Base-by-base conservation (phyloP, 2,888 invertebrate genomes). In the Tachina fera region DNA sequence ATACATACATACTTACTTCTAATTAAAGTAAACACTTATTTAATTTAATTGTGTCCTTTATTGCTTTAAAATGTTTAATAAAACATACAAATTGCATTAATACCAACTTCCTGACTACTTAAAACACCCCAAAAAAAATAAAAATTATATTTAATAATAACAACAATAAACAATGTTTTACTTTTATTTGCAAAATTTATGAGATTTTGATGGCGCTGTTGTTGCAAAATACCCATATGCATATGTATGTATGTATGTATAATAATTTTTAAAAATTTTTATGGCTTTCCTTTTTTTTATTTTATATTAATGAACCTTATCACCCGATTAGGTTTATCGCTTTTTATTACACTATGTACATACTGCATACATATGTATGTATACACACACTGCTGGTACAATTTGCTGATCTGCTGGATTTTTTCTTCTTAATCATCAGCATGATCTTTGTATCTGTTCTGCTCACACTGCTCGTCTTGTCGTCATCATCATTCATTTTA, bases 251-350 rank as follows among this genome's bases (percentile, higher is more conserved):
- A 43, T 4, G 43, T 8, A 43, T 16, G 43, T 31, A 22, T 49
- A 49, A 49, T n/a, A 49, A 67, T 31, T 31, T 70, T 65, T 51
- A 60, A 60, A 61, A 41, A 60, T 61, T 31, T 75, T 77, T 77
- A 53, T 53, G 19, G 39, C 22, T 39, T 68, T 56, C 67, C 31
- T 22, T 53, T 72, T 65, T 65, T 31, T 74, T 51, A 79, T 65
- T 31, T 74, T 51, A 79, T 84, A 84, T 86, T 86, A 83, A 86
- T 74, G 86, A 86, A 86, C 86, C 83, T 86, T 79, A 86, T 86
- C 86, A 75, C 79, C 86, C 86, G 78, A 86, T 83, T 83, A 75
- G 65, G 74, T 82, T 83, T 86, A 86, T 86, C 85, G 53, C 78
- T 83, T 84, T 68, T 53, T 56, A 47, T 72, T 72, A 11, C 31